phyloP scores from a whole-genome alignment of 2,797 vertebrate genomes.

The Spinus olivaceus region DNA sequence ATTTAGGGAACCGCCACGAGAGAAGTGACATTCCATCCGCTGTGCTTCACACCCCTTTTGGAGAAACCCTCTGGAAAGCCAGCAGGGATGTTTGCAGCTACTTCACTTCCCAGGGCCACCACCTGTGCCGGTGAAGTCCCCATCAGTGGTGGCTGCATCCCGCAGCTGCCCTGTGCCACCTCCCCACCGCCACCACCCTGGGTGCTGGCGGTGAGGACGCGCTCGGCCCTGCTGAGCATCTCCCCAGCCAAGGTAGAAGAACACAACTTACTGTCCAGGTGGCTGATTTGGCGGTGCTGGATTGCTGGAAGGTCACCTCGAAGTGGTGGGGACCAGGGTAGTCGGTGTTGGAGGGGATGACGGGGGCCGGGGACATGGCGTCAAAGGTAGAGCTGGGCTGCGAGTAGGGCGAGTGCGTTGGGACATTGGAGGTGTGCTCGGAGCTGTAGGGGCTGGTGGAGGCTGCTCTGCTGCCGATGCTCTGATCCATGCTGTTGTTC shows the following conservation, averaged over 20 bases:
- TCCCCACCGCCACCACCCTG: neutral
- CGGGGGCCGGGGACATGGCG: slow-evolving; percentile 92
- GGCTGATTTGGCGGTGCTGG: slow-evolving; percentile 97
- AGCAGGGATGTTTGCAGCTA: neutral
- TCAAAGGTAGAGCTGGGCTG: slow-evolving; percentile 99
- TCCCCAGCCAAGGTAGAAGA: neutral
- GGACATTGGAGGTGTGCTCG: slow-evolving; percentile 91
- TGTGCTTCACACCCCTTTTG: neutral
- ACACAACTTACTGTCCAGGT: slow-evolving; percentile 95
- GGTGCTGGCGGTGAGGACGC: neutral
- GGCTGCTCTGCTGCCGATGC: slow-evolving; percentile 88
- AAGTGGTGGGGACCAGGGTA: slow-evolving; percentile 95
- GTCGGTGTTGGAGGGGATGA: slow-evolving; percentile 98
- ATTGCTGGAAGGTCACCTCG: slow-evolving; percentile 98
- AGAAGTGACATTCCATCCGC: fast-evolving
- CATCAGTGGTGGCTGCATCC: neutral
- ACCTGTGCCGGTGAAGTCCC: neutral
- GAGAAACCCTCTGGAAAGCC: neutral
- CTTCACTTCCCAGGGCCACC: neutral
- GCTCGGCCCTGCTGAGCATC: neutral
- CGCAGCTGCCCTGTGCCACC: neutral
- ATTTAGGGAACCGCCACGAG: neutral
- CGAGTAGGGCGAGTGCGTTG: slow-evolving; percentile 94
- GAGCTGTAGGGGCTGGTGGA: slow-evolving; percentile 95
- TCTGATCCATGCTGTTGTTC: slow-evolving; percentile 97